Percentiles rank a stretch among this genome's conserved stretches.
Conservation (phyloP, 2,797 vertebrate species). For the Cryptoprocta ferox region DNA sequence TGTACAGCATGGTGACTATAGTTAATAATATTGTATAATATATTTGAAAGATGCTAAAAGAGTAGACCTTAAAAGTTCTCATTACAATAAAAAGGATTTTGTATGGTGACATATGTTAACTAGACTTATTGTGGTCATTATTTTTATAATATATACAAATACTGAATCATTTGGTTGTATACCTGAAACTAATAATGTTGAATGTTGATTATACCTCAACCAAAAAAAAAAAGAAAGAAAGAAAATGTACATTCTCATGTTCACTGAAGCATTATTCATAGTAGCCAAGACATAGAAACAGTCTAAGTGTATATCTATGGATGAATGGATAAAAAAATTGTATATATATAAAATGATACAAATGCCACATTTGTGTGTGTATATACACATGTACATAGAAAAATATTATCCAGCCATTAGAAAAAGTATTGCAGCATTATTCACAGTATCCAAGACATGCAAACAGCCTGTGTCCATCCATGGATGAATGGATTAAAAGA, state of each 20-base stretch:
- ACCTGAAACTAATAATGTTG: neutral
- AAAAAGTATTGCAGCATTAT: neutral
- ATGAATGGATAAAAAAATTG: neutral
- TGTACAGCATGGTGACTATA: neutral
- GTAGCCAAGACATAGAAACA: neutral
- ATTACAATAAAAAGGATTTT: neutral
- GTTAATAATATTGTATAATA: neutral
- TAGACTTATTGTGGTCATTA: neutral
- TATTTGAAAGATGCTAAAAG: neutral
- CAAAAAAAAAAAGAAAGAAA: neutral
- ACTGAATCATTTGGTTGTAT: neutral
- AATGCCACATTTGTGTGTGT: neutral
- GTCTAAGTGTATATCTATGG: neutral
- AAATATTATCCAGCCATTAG: neutral
- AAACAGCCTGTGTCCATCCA: neutral
- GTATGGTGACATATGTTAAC: neutral
- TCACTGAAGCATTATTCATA: neutral
- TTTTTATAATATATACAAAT: neutral
- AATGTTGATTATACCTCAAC: neutral
- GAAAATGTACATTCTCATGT: neutral
- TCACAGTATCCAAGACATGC: neutral
- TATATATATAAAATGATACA: neutral
- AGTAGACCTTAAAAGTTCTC: neutral
- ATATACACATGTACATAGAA: neutral
- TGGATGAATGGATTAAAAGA: neutral